Conservation (phyloP, 2,888 invertebrate species). For the Cephus rjabovi region DNA sequence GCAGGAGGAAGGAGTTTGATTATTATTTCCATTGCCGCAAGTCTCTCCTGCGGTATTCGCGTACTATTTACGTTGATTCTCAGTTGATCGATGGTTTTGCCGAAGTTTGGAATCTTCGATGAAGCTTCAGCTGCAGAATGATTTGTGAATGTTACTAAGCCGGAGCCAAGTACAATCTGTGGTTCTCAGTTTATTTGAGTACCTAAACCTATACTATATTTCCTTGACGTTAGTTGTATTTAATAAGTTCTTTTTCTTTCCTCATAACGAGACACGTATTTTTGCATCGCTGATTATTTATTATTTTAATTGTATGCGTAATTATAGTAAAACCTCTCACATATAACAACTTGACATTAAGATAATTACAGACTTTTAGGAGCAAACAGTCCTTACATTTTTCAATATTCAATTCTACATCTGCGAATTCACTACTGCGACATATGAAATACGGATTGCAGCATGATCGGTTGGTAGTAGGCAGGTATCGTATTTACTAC, state of each 20-base stretch:
- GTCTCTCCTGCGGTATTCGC: neutral
- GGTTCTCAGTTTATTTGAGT: neutral
- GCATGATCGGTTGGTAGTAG: neutral
- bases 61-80: neutral
- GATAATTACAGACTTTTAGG: neutral
- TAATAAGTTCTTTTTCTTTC: slow-evolving; percentile 19
- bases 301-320: slow-evolving; percentile 38
- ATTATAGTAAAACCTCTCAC: neutral
- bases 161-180: neutral
- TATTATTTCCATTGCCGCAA: neutral
- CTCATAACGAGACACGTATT: slow-evolving; percentile 27
- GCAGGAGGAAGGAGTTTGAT: neutral
- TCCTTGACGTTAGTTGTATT: slow-evolving; percentile 32
- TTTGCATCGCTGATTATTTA: slow-evolving; percentile 44
- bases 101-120: neutral
- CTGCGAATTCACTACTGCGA: neutral
- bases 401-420: neutral
- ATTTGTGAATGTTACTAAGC: neutral
- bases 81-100: neutral
- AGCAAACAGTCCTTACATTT: too few species aligned
- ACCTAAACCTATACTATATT: neutral
- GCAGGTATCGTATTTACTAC: neutral
- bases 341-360: neutral
- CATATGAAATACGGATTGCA: neutral
- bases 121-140: neutral